Evolutionary conservation across 2,888 invertebrate species (phyloP), one percentile per base, ranked within the genome.

Genomic region (Protodeltote pygarga): DNA sequence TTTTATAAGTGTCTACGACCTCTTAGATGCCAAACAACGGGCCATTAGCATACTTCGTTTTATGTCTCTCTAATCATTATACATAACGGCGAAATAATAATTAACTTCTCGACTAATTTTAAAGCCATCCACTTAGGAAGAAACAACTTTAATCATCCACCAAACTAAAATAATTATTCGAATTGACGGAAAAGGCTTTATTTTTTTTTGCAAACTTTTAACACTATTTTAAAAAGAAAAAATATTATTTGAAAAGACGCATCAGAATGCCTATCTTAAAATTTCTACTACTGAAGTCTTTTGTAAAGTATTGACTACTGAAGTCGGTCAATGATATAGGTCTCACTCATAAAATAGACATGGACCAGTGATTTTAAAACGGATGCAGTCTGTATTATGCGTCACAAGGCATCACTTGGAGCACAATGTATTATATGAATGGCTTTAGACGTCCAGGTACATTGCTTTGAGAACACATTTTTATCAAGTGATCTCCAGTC

Each of bases 331-430:
- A 58, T 49, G 41, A 66, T 61, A 62, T 54, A n/a, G 52, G 71
- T 84, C 85, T 85, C 80, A 85, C 86, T 83, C 85, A 86, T 85
- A 77, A 71, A 78, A 70, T 61, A 69, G 73, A 63, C 66, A 75
- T 71, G 75, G 75, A 64, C 69, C 75, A 77, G 60, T 75, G 75
- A 71, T 71, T 77, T 54, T 49, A 62, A 61, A 68, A 64, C 78
- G 74, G 82, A 80, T 74, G 75, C 75, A 74, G 76, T 67, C 68
- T 64, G 65, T 65, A 70, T 13, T 59, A 29, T 60, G 46, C 39
- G 16, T 61, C 67, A 65, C 73, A 64, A 71, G 42, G 28, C 75
- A 63, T 65, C 66, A 60, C 58, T 67, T 52, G 29, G 62, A 61
- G 68, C 69, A 68, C 68, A 71, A 78, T 72, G 68, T 70, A 68